Percentiles rank a stretch among this genome's conserved stretches.
Conservation (phyloP, 1,140 invertebrate species). For the Homarus americanus region DNA sequence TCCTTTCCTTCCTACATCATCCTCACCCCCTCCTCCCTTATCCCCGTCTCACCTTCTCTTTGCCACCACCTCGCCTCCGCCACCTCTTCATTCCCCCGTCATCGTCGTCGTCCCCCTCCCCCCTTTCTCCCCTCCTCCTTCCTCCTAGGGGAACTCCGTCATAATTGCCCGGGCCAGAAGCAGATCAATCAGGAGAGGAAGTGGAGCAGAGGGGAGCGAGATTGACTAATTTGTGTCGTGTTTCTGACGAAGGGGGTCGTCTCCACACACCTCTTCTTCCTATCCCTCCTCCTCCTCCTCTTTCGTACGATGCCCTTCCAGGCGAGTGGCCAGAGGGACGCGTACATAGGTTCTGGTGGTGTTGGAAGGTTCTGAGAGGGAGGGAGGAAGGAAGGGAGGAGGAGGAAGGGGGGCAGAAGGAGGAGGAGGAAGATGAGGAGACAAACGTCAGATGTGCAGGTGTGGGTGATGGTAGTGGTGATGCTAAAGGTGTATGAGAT, state of each 20-base stretch:
- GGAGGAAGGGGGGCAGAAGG: background rate
- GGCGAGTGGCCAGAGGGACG: too few relatives aligned
- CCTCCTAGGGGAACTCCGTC: conserved; percentile 40
- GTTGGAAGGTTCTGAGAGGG: background rate
- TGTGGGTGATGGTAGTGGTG: background rate
- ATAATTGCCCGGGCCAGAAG: conserved; percentile 65
- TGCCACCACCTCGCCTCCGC: background rate
- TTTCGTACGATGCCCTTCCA: background rate
- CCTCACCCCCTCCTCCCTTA: too few relatives aligned
- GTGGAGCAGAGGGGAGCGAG: conserved; percentile 68
- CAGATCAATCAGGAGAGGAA: conserved; percentile 71
- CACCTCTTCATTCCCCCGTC: background rate
- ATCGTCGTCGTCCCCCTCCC: background rate
- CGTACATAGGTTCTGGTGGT: too few relatives aligned
- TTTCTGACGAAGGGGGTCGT: conserved; percentile 46
- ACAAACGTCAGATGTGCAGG: too few relatives aligned
- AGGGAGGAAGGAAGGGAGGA: background rate
- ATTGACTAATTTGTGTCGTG: conserved; percentile 72
- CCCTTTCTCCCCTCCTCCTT: background rate
- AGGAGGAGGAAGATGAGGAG: background rate
- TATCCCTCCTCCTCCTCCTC: background rate
- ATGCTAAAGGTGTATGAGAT: background rate
- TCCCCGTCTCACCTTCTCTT: background rate
- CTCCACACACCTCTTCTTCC: background rate
- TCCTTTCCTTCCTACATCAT: too few relatives aligned